Evolutionary conservation across 2,113 vertebrate genomes (phyloP).

Genomic region (Dolichallabes microphthalmus): DNA sequence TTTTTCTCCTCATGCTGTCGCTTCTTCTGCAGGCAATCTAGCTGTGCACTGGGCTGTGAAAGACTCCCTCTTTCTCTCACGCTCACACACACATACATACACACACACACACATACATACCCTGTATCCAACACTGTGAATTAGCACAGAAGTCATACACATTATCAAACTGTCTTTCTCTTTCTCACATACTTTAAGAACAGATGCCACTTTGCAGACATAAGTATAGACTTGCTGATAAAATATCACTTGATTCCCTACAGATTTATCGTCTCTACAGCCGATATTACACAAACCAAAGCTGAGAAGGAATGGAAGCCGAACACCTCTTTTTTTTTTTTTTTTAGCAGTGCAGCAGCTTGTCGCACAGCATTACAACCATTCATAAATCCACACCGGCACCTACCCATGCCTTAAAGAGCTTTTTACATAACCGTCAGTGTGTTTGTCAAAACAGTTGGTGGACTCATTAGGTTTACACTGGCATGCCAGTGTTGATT

Average conservation of each 20-base stretch:
- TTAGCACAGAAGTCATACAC: slow-evolving; percentile 24
- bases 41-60: slow-evolving; percentile 69
- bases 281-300: slow-evolving; percentile 1
- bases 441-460: slow-evolving; percentile 38
- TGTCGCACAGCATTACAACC: slow-evolving; percentile 29
- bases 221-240: slow-evolving; percentile 19
- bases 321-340: background rate
- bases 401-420: slow-evolving; percentile 8
- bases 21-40: slow-evolving; percentile 67
- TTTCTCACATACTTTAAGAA: slow-evolving; percentile 1
- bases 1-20: slow-evolving; percentile 60
- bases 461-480: slow-evolving; percentile 23
- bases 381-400: slow-evolving; percentile 27
- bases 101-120: slow-evolving; percentile 34
- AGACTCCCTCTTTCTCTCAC: slow-evolving; percentile 56
- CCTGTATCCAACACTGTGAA: slow-evolving; percentile 47
- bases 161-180: slow-evolving; percentile 20
- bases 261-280: slow-evolving; percentile 5
- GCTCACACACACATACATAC: slow-evolving; percentile 51
- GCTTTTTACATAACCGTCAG: slow-evolving; percentile 26
- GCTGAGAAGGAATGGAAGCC: background rate
- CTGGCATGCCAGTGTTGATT: slow-evolving; percentile 21
- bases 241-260: slow-evolving; percentile 19
- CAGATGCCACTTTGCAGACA: slow-evolving; percentile 35
- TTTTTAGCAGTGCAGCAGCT: slow-evolving; percentile 20